Conservation (phyloP, 2,113 vertebrate species). For the Heptranchias perlo region DNA sequence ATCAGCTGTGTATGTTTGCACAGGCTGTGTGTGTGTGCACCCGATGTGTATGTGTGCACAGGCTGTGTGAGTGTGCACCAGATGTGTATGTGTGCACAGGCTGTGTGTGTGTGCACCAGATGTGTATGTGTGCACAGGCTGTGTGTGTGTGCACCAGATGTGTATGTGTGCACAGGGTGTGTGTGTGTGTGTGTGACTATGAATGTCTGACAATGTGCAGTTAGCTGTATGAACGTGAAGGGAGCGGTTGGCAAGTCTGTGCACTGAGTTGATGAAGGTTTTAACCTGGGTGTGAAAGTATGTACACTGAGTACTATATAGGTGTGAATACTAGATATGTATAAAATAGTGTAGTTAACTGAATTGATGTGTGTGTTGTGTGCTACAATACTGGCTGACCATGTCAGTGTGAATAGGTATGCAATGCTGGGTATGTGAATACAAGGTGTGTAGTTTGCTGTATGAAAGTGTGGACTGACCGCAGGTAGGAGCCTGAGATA, state of each 20-base stretch:
- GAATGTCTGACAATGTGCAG: neutral
- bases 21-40: neutral
- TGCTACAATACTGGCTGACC: neutral
- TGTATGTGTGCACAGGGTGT: neutral
- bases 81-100: neutral
- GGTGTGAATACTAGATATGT: neutral
- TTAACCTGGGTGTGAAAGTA: neutral
- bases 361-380: neutral
- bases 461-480: too few relatives aligned
- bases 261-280: neutral
- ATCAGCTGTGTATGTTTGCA: too few relatives aligned
- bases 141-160: neutral
- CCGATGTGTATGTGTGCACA: neutral
- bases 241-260: neutral
- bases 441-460: too few relatives aligned
- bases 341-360: neutral
- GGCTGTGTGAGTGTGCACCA: neutral
- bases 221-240: neutral
- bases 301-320: neutral
- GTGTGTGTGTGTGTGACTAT: neutral
- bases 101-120: neutral
- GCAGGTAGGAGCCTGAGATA: too few relatives aligned
- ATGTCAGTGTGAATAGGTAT: too few relatives aligned
- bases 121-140: neutral
- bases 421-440: too few relatives aligned